Percentiles rank a stretch among this genome's conserved stretches.
phyloP scores from a whole-genome alignment of 2,888 invertebrate species.

The Camptogramma bilineatum region DNA sequence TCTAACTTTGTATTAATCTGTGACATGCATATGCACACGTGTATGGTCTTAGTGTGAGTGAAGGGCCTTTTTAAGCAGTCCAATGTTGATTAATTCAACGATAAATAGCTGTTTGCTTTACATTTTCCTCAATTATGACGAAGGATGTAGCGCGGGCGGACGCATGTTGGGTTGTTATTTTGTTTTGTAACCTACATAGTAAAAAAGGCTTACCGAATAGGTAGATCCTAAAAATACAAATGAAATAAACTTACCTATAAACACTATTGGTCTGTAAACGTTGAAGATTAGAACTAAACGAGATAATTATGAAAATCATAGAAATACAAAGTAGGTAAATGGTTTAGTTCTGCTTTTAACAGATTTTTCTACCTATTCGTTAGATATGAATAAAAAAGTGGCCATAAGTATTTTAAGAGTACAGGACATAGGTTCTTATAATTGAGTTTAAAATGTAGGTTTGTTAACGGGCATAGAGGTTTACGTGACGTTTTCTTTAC shows the following conservation, averaged over 20 bases:
- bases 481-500: no score
- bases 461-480: no score
- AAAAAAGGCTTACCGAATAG: background rate
- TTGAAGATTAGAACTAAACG: background rate
- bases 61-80: slow-evolving; percentile 71
- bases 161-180: slow-evolving; percentile 26
- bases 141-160: slow-evolving; percentile 40
- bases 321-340: no score
- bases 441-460: no score
- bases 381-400: no score
- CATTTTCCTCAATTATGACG: slow-evolving; percentile 66
- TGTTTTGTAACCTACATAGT: slow-evolving; percentile 18
- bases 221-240: no score
- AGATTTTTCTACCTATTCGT: no score
- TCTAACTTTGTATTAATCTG: background rate
- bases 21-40: slow-evolving; percentile 34
- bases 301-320: background rate
- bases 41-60: slow-evolving; percentile 55
- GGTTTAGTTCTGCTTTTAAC: background rate
- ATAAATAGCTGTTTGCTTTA: slow-evolving; percentile 69
- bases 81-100: slow-evolving; percentile 76
- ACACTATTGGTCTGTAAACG: background rate
- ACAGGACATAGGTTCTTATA: no score
- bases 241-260: no score
- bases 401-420: no score